Percentiles rank a stretch among this genome's conserved stretches.
These are phyloP conservation scores for Nipponacmea schrenckii DNA, from an alignment of 2,888 invertebrate genomes.

Conservation along the genomic window DNA sequence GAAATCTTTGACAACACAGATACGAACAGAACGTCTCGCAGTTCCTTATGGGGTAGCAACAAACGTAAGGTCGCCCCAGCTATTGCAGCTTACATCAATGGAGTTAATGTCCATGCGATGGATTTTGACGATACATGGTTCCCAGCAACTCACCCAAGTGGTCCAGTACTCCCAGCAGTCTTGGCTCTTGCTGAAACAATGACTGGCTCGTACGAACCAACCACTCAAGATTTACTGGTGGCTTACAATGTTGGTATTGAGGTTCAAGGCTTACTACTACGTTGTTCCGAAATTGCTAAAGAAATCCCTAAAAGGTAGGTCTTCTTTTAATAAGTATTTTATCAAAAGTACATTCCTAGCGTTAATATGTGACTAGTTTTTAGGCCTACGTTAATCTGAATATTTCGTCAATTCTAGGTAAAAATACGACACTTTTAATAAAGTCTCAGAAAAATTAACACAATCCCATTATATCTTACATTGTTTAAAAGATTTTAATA, in stretches of 20 bases:
- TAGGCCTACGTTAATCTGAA: too few species aligned
- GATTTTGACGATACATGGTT: conserved; percentile 57
- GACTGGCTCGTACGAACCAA: conserved; percentile 30
- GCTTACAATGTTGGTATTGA: conserved; percentile 54
- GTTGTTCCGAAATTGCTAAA: conserved; percentile 43
- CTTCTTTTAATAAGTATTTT: too few species aligned
- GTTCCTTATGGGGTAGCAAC: conserved; percentile 32
- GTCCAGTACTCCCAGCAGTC: conserved; percentile 48
- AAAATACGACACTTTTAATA: too few species aligned
- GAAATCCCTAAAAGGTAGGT: conserved; percentile 49
- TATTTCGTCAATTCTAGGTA: too few species aligned
- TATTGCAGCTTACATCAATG: conserved; percentile 47
- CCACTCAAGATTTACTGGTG: conserved; percentile 42
- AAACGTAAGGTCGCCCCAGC: conserved; percentile 26
- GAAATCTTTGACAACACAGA: conserved; percentile 13
- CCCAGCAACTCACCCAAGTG: conserved; percentile 54
- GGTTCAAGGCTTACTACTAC: conserved; percentile 47
- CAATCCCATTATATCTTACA: too few species aligned
- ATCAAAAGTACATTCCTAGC: background rate
- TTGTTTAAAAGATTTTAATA: too few species aligned
- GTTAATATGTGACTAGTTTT: too few species aligned
- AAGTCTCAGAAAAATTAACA: too few species aligned
- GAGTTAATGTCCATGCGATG: conserved; percentile 50
- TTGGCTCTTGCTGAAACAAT: conserved; percentile 42
- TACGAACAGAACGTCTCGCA: background rate